A percentile compares a stretch with the other conserved stretches of the same genome.
Conservation (phyloP, 2,113 vertebrate species). For the Emberiza fucata region DNA sequence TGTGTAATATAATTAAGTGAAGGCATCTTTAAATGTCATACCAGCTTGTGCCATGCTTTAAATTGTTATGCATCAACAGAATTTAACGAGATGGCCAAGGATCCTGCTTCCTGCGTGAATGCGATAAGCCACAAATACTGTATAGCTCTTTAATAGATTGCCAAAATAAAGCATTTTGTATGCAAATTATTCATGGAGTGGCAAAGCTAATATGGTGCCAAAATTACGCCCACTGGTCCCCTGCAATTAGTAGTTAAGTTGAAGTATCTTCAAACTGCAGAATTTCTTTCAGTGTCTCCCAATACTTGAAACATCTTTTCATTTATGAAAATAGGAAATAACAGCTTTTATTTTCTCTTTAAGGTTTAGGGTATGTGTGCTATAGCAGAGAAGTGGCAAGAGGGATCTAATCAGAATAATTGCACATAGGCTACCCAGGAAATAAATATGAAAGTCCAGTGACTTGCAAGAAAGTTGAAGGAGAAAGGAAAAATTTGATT, state of each 20-base stretch:
- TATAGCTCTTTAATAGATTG: constrained; percentile 99
- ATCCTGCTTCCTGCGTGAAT: constrained; percentile 96
- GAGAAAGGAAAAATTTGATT: background rate
- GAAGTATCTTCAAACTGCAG: constrained; percentile 79
- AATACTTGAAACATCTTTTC: constrained; percentile 70
- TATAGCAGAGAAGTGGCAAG: background rate
- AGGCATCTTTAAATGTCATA: constrained; percentile 99
- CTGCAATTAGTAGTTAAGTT: constrained; percentile 97
- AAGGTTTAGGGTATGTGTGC: constrained; percentile 12
- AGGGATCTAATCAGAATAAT: constrained; percentile 57
- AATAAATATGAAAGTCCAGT: constrained; percentile 34
- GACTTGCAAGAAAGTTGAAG: constrained; percentile 46
- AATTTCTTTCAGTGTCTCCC: constrained; percentile 73
- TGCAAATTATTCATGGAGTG: constrained; percentile 99
- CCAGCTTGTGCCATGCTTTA: constrained; percentile 98
- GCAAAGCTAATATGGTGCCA: constrained; percentile 97
- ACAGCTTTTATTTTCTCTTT: constrained; percentile 65
- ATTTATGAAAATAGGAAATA: constrained; percentile 65
- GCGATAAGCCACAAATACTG: constrained; percentile 99
- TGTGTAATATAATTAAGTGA: constrained; percentile 99
- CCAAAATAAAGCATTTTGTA: constrained; percentile 99
- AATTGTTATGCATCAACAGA: constrained; percentile 99
- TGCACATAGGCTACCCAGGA: constrained; percentile 32
- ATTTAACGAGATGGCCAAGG: constrained; percentile 99
- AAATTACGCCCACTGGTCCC: constrained; percentile 86